phyloP scores from a whole-genome alignment of 2,797 vertebrate species.

The Pangasius larnaudii region DNA sequence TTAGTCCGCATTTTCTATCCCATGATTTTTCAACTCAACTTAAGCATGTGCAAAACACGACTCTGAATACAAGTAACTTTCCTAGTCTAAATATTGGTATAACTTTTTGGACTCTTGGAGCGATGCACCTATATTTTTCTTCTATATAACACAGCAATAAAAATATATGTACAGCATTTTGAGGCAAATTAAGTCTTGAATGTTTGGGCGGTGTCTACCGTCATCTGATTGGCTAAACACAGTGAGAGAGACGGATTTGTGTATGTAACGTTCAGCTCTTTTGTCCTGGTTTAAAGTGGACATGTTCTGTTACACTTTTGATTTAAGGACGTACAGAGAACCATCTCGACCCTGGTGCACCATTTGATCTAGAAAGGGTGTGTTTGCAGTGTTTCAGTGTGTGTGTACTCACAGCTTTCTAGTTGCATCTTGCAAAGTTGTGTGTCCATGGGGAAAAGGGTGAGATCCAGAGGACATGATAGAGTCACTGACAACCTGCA shows the following conservation, averaged over 20 bases:
- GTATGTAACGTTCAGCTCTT: neutral
- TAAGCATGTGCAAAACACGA: too few species aligned
- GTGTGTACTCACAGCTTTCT: conserved; percentile 89
- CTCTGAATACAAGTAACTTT: neutral
- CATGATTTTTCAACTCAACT: neutral
- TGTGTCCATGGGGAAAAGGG: conserved; percentile 95
- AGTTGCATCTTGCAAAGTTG: conserved; percentile 97
- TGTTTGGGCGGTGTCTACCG: neutral
- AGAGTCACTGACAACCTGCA: conserved; percentile 91
- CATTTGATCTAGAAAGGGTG: neutral
- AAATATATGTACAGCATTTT: neutral
- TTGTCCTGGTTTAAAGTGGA: neutral
- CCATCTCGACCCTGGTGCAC: neutral
- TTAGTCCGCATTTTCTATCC: neutral
- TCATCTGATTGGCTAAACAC: neutral
- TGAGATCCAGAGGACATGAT: conserved; percentile 94
- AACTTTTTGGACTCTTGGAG: neutral
- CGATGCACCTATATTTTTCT: neutral
- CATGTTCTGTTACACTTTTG: neutral
- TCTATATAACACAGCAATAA: neutral
- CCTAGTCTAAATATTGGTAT: neutral
- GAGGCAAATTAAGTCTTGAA: neutral
- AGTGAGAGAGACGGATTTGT: too few species aligned
- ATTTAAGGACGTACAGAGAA: too few species aligned
- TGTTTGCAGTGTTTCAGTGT: neutral